A percentile compares a stretch with the other conserved stretches of the same genome.
Evolutionary conservation across 2,888 invertebrate genomes (phyloP).

Genomic region (Ctena decussata): DNA sequence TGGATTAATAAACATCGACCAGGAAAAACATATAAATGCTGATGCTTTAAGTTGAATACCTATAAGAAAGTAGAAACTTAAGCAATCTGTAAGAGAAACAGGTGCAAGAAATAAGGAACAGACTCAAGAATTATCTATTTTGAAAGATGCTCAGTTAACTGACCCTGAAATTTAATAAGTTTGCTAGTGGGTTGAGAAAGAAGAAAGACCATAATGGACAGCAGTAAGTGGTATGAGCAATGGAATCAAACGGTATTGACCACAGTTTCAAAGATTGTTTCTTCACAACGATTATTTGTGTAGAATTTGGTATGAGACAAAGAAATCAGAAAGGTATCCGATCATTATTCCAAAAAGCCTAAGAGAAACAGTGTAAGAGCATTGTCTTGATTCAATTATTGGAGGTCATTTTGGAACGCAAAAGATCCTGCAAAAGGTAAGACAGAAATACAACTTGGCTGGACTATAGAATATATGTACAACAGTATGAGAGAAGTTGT

Average conservation of each 20-base stretch:
- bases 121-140: neutral
- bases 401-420: neutral
- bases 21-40: no score
- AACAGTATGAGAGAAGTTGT: neutral
- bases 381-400: neutral
- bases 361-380: neutral
- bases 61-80: neutral
- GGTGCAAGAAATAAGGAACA: neutral
- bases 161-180: neutral
- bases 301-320: neutral
- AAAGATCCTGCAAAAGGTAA: neutral
- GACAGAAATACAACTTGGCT: no score
- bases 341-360: neutral
- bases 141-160: neutral
- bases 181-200: neutral
- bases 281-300: neutral
- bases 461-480: neutral
- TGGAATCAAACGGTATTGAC: neutral
- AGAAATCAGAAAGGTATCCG: neutral
- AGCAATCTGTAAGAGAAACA: neutral
- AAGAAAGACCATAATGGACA: neutral
- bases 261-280: neutral
- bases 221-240: neutral
- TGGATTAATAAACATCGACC: neutral
- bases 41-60: no score